These are phyloP conservation scores for Danionella cerebrum DNA, from an alignment of 2,113 vertebrate species.

Conservation along the genomic window DNA sequence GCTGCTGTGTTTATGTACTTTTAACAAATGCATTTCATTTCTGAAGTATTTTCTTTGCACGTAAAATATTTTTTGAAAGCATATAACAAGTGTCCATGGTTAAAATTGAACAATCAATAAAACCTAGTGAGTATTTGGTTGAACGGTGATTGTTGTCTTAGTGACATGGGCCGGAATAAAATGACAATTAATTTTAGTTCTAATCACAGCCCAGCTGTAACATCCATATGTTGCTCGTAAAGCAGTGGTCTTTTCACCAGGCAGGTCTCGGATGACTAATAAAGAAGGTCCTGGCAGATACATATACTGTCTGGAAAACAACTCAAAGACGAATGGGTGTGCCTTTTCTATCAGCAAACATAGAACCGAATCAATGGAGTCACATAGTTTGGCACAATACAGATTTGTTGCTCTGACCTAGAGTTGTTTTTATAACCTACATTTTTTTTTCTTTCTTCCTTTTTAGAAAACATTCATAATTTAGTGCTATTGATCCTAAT, in stretches of 20 bases:
- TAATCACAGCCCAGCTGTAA: conserved; percentile 14
- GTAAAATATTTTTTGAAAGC: too few relatives aligned
- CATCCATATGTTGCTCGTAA: conserved; percentile 12
- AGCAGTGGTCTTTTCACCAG: neutral
- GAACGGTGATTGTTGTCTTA: neutral
- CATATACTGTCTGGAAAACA: neutral
- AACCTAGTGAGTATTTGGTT: neutral
- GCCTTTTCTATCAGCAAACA: neutral
- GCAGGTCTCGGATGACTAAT: neutral
- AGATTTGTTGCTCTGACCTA: neutral
- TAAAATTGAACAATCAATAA: too few relatives aligned
- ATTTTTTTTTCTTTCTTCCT: too few relatives aligned
- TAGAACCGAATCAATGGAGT: conserved; percentile 5
- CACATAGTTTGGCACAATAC: neutral
- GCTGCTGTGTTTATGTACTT: too few relatives aligned
- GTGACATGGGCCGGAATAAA: conserved; percentile 18
- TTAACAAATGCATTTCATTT: too few relatives aligned
- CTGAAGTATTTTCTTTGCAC: too few relatives aligned
- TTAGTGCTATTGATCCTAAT: neutral
- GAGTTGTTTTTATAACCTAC: neutral
- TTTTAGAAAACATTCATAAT: neutral
- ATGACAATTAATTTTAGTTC: conserved; percentile 14
- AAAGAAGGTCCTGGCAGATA: conserved; percentile 5
- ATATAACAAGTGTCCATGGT: too few relatives aligned
- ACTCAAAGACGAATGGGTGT: neutral